Evolutionary conservation across 1,140 invertebrate species (phyloP).

Genomic region (Drosophila yakuba): DNA sequence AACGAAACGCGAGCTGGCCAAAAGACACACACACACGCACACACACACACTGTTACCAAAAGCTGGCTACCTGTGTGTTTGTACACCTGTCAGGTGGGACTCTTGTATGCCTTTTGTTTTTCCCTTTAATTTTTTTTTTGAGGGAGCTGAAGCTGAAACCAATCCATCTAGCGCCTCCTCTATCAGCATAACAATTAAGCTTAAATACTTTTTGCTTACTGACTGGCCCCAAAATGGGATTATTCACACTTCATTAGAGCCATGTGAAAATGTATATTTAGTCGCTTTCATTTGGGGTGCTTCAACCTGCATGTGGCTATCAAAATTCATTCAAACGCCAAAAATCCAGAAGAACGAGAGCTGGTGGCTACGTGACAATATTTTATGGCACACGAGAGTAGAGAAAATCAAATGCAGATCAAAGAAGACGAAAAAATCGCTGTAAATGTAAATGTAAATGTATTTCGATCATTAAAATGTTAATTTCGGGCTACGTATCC

Average conservation of each 20-base stretch:
- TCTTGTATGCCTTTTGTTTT: constrained; percentile 35
- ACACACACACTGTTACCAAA: constrained; percentile 36
- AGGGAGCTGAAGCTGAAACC: constrained; percentile 57
- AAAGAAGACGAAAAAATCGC: constrained; percentile 15
- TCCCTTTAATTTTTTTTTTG: constrained; percentile 26
- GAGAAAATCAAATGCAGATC: constrained; percentile 31
- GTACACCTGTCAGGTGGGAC: constrained; percentile 78
- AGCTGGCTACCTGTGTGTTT: constrained; percentile 44
- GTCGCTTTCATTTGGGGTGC: not conserved
- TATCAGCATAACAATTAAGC: constrained; percentile 83
- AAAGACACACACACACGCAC: constrained; percentile 41
- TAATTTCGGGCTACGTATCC: constrained; percentile 21
- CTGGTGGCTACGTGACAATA: constrained; percentile 67
- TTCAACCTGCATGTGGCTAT: constrained; percentile 12
- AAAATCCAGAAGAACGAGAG: constrained; percentile 5
- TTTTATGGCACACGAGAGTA: constrained; percentile 2
- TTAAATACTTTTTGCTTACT: constrained; percentile 69
- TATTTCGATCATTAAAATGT: constrained; percentile 18
- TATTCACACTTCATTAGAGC: constrained; percentile 79
- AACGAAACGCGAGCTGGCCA: constrained; percentile 73
- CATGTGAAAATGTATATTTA: constrained; percentile 65
- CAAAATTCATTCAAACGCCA: constrained; percentile 67
- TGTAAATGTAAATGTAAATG: constrained; percentile 41
- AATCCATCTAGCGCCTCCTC: constrained; percentile 82
- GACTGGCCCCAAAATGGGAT: constrained; percentile 69